Conservation (phyloP, 2,797 vertebrate species). For the Siniperca obscura region DNA sequence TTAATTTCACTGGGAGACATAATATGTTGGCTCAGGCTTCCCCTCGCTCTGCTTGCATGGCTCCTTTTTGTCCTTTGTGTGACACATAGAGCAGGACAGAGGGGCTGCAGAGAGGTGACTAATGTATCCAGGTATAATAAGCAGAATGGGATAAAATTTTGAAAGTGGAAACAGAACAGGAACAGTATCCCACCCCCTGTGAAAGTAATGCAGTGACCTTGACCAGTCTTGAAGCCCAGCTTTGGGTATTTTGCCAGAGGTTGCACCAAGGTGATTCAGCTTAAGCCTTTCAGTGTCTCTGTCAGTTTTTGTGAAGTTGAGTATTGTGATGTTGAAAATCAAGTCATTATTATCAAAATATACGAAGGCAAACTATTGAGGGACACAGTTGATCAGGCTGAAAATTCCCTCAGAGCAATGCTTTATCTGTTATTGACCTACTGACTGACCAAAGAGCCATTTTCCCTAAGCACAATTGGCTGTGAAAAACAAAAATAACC, state of each 20-base stretch:
- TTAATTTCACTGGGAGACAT: constrained; percentile 53
- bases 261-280: constrained; percentile 69
- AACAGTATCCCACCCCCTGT: constrained; percentile 51
- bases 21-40: constrained; percentile 47
- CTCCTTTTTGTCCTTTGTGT: constrained; percentile 72
- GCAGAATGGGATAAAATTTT: constrained; percentile 77
- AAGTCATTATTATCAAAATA: constrained; percentile 38
- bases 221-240: constrained; percentile 61
- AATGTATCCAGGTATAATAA: constrained; percentile 80
- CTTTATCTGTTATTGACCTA: constrained; percentile 68
- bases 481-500: constrained; percentile 75
- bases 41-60: constrained; percentile 49
- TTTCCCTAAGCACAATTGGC: constrained; percentile 73
- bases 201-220: constrained; percentile 74
- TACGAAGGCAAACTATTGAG: constrained; percentile 33
- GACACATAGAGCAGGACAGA: constrained; percentile 56
- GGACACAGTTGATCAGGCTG: constrained; percentile 27
- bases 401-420: constrained; percentile 44
- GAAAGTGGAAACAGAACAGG: constrained; percentile 72
- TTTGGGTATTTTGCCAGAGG: constrained; percentile 70
- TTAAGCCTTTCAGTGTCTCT: constrained; percentile 50
- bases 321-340: constrained; percentile 45
- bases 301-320: constrained; percentile 35
- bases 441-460: constrained; percentile 69
- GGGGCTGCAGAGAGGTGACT: constrained; percentile 72